Base-by-base conservation (phyloP, 2,113 vertebrate species). In the Acanthisitta chloris region DNA sequence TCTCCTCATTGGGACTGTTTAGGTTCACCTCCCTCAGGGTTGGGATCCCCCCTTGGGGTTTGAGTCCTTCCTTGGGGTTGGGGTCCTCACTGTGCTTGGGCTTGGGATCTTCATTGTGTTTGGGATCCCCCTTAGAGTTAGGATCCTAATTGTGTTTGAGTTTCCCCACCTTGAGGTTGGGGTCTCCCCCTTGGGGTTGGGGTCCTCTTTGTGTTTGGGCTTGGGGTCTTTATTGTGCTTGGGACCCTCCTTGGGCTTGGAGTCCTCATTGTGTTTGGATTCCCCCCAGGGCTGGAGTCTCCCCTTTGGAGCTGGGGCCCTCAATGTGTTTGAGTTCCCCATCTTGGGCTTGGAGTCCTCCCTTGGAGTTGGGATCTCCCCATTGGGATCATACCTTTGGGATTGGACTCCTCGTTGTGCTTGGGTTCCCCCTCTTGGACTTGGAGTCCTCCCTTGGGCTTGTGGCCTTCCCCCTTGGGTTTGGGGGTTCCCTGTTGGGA, bases 1-100 rank as follows among this genome's bases (percentile, higher is more conserved):
- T 59, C 21, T 79, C 29, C 25, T 58, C 7, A 0, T 40, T 36
- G 43, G 19, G 1, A 0, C 36, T 49, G 21, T 67, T 33, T 36
- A 10, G 25, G 46, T 26, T 69, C 42, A 36, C 38, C 34, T 54
- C 7, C 25, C 5, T 4, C 25, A 19, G 40, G 29, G 14, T 2
- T 43, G 45, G 8, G 40, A 9, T 17, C 46, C 7, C 3, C 9
- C 7, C 15, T 38, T 57, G 21, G 33, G 5, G 1, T 14, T 85
- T 17, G 58, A 21, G 28, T 81, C 26, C 19, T 4, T 10, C 43
- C 8, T 49, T 62, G 33, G 31, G 17, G 4, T 25, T 86, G 31
- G 17, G 34, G 25, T 57, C 51, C n/a, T 9, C 26, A 13, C 8
- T 7, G 18, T 62, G 36, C 8, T n/a, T n/a, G n/a, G n/a, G n/a